A percentile compares a stretch with the other conserved stretches of the same genome.
These are phyloP conservation scores for Callimorpha dominula DNA, from an alignment of 2,888 invertebrate species.

Conservation along the genomic window DNA sequence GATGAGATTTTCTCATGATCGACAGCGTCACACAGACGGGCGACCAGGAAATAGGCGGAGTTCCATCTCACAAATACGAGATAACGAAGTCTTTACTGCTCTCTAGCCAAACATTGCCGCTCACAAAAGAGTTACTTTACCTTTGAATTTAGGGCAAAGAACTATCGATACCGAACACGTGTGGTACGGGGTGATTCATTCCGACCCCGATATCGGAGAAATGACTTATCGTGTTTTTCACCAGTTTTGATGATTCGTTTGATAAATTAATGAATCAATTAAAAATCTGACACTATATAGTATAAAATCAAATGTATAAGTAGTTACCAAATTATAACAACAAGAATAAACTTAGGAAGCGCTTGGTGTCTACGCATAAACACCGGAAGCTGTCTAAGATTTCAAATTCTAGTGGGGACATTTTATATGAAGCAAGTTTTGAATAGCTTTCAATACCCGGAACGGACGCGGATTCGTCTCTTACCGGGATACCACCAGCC, in stretches of 20 bases:
- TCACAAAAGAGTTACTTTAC: background rate
- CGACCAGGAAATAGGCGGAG: constrained; percentile 53
- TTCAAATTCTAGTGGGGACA: background rate
- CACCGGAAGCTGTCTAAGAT: constrained; percentile 1
- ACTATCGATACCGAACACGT: background rate
- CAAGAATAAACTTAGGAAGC: background rate
- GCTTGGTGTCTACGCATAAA: background rate
- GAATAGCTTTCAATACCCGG: background rate
- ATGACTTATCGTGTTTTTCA: background rate
- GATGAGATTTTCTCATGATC: constrained; percentile 15
- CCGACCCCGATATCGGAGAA: background rate
- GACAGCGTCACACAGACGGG: constrained; percentile 30
- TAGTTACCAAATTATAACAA: background rate
- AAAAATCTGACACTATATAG: background rate
- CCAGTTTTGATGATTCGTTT: background rate
- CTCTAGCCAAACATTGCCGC: constrained; percentile 18
- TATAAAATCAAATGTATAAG: background rate
- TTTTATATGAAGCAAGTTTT: background rate
- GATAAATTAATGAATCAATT: background rate
- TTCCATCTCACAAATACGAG: constrained; percentile 50
- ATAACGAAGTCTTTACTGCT: constrained; percentile 21
- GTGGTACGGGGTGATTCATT: background rate
- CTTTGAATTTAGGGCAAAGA: background rate
- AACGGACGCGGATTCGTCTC: background rate
- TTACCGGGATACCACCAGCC: no score